Evolutionary conservation across 1,140 invertebrate species (phyloP).

Genomic region (Panagrolaimus sp.): DNA sequence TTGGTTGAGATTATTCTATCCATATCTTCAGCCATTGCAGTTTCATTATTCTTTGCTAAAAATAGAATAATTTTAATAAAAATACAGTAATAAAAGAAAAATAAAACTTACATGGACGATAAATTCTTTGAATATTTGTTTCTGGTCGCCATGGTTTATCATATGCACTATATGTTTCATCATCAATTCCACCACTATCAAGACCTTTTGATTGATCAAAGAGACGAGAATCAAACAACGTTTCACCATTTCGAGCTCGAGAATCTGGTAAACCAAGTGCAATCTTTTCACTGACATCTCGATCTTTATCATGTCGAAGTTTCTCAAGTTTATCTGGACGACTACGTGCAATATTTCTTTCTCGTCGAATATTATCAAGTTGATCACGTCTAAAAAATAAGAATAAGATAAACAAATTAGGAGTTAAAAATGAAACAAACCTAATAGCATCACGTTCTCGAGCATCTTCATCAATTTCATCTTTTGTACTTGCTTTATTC

Average conservation of each 20-base stretch:
- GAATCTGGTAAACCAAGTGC: constrained; percentile 79
- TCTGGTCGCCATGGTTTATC: constrained; percentile 73
- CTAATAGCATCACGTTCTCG: constrained; percentile 82
- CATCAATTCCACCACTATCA: constrained; percentile 91
- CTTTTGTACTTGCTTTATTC: constrained; percentile 57
- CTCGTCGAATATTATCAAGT: constrained; percentile 60
- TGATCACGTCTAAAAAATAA: constrained; percentile 36
- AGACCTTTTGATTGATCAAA: constrained; percentile 84
- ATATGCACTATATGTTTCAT: constrained; percentile 95
- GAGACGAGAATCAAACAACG: constrained; percentile 89
- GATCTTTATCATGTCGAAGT: constrained; percentile 80
- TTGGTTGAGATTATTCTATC: constrained; percentile 42
- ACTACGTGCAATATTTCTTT: constrained; percentile 83
- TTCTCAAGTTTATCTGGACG: constrained; percentile 80
- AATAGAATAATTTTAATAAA: constrained; percentile 7
- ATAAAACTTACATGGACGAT: constrained; percentile 77
- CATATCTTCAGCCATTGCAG: constrained; percentile 45
- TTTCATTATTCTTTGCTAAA: constrained; percentile 39
- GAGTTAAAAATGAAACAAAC: constrained; percentile 23
- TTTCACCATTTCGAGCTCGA: constrained; percentile 64
- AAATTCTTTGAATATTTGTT: constrained; percentile 78
- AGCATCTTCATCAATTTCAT: constrained; percentile 61
- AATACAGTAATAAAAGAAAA: constrained; percentile 4
- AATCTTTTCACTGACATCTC: constrained; percentile 97
- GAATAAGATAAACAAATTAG: constrained; percentile 10